Base-by-base conservation (phyloP, 2,797 vertebrate genomes). In the Pogonophryne albipinna region DNA sequence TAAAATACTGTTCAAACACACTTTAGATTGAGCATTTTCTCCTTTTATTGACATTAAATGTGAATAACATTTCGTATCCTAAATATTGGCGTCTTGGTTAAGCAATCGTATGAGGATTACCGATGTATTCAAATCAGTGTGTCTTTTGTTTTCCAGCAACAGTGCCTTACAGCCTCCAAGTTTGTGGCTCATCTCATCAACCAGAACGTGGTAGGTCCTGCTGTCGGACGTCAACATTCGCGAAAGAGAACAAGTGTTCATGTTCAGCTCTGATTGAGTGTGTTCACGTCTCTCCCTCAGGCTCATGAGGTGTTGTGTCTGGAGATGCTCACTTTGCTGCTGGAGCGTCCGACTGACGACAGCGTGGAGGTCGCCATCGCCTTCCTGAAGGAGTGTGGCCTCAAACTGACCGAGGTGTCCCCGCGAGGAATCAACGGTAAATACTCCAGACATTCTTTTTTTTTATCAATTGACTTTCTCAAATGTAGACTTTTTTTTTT, bases 121-220 rank as follows among this genome's bases (percentile, higher is more conserved):
- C 15, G 1, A 14, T 55, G 16, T 67, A 55, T 76, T 83, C 27
- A 85, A 53, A 51, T 13, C 6, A 6, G 5, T 82, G 0, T 84
- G 3, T 74, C 17, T 79, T 62, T 71, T 64, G 3, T 86, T 79
- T 92, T 95, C 2, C 89, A 99, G 98, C 97, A 96, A 98, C 98
- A 97, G 82, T 99, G 98, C 91, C 93, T 99, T 66, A 98, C 98
- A 0, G 95, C 98, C 74, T 98, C 98, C 23, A 99, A 99, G 92
- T 99, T 99, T 77, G 97, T 99, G 68, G 98, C 95, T n/a, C 98
- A 99, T 91, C 96, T 99, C 85, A 97, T 99, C 94, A 99, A 99
- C 93, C 98, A 99, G 94, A 99, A 99, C 31, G 97, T 99, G 96
- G 98, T 99, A 95, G 47, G 97, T 95, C 1, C 46, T 6, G 19